A percentile compares a stretch with the other conserved stretches of the same genome.
Evolutionary conservation across 2,888 invertebrate genomes (phyloP).

Genomic region (Parasteatoda lunata): DNA sequence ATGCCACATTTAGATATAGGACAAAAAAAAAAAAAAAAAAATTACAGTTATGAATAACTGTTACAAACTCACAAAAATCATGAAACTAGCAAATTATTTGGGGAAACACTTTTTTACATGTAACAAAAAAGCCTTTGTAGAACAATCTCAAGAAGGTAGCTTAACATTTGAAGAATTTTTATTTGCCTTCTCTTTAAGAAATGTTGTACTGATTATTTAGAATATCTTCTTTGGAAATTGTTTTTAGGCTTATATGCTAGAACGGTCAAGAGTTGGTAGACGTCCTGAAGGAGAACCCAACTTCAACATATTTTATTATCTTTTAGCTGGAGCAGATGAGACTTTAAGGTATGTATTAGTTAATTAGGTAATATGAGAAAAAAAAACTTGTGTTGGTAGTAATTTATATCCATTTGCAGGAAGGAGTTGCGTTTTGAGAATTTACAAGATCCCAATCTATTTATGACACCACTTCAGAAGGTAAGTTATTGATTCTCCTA

Average conservation of each 20-base stretch:
- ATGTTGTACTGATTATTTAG: not conserved
- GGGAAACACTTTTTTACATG: not conserved
- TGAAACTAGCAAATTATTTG: too few relatives aligned
- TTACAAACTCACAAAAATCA: too few relatives aligned
- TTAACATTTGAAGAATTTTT: too few relatives aligned
- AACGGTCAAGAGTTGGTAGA: constrained; percentile 83
- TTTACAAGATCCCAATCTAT: constrained; percentile 84
- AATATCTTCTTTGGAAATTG: not conserved
- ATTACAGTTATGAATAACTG: too few relatives aligned
- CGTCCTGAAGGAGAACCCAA: constrained; percentile 83
- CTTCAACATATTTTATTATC: constrained; percentile 82
- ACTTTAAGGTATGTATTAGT: constrained; percentile 77
- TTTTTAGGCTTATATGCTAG: constrained; percentile 82
- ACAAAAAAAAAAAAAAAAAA: too few relatives aligned
- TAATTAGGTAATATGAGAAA: not conserved
- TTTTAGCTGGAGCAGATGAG: constrained; percentile 84
- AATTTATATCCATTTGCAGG: constrained; percentile 69
- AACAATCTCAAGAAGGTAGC: not conserved
- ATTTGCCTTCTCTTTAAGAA: too few relatives aligned
- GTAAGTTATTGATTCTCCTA: constrained; percentile 71
- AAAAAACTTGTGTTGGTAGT: not conserved
- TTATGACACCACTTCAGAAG: constrained; percentile 85
- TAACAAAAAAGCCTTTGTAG: not conserved
- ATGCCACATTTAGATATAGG: too few relatives aligned
- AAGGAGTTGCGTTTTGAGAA: constrained; percentile 89